Evolutionary conservation across 2,113 vertebrate genomes (phyloP), one percentile per base, ranked within the genome.

Genomic region (Hemicordylus capensis): DNA sequence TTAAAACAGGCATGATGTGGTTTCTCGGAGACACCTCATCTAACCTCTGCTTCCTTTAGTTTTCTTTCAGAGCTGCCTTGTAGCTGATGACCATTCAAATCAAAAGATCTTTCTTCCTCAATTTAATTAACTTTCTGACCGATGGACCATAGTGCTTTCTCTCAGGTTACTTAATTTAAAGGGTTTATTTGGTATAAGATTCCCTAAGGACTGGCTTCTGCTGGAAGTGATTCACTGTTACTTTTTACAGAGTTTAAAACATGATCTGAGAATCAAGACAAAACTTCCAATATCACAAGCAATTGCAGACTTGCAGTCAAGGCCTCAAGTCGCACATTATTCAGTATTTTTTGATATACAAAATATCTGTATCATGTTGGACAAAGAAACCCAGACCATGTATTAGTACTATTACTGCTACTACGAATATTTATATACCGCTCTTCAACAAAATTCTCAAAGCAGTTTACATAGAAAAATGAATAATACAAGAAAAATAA

Each of bases 61-160:
- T 90, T 89, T 91, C 46, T 76, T 89, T 87, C 81, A 92, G 69
- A 92, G 84, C 77, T 92, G 90, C 66, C 17, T 85, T 94, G 87
- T 84, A 93, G 82, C 74, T 91, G 92, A 93, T 63, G 81, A 85
- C 83, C 85, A 76, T 86, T 91, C 89, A 83, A 92, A 89, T 92
- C n/a, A n/a, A 66, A 89, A 85, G 91, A 94, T 90, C 89, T 92
- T 90, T 92, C 87, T 81, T 92, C 80, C 90, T 89, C 48, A 64
- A 83, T 90, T 94, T 95, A 92, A 96, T 95, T 93, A 94, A 92
- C 92, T 95, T 94, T 3, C 24, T 87, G 69, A 83, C 77, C 86
- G 88, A 66, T 84, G 83, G 91, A 90, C 20, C 1, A 0, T 67
- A 83, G 61, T 83, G 80, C 80, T 93, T 91, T 92, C 91, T 83